Percentiles rank a stretch among this genome's conserved stretches.
Conservation (phyloP, 2,113 vertebrate genomes). For the Dunckerocampus dactyliophorus region DNA sequence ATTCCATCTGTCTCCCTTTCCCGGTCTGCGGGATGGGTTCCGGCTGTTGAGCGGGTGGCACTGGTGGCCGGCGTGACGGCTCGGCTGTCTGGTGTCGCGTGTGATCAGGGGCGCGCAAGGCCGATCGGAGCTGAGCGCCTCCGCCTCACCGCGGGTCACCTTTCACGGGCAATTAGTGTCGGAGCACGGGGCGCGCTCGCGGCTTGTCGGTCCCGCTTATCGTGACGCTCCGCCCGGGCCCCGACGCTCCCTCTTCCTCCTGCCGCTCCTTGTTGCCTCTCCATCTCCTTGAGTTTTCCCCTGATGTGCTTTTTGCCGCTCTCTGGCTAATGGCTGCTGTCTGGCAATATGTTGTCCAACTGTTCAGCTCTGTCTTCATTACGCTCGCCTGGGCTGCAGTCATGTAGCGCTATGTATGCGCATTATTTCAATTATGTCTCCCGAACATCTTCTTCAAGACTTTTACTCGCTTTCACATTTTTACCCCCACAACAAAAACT, state of each 20-base stretch:
- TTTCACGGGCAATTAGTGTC: conserved; percentile 99
- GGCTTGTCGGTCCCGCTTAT: conserved; percentile 94
- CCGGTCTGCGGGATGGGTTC: conserved; percentile 60
- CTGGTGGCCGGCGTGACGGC: conserved; percentile 79
- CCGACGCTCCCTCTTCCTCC: conserved; percentile 46
- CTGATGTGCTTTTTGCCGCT: conserved; percentile 63
- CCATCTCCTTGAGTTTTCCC: conserved; percentile 59
- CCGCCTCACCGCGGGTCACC: conserved; percentile 95
- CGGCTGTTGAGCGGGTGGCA: conserved; percentile 71
- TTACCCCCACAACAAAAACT: neutral
- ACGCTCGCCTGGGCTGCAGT: conserved; percentile 43
- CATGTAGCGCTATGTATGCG: conserved; percentile 22
- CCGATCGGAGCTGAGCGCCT: conserved; percentile 89
- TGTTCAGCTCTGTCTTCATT: conserved; percentile 53
- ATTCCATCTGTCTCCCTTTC: conserved; percentile 22
- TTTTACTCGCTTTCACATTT: neutral
- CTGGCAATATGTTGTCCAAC: conserved; percentile 60
- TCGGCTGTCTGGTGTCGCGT: conserved; percentile 93
- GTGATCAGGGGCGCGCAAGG: conserved; percentile 75
- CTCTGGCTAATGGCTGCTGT: conserved; percentile 59
- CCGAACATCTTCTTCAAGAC: neutral
- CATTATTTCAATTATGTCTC: conserved; percentile 21
- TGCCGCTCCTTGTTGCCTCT: conserved; percentile 56
- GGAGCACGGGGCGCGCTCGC: conserved; percentile 86
- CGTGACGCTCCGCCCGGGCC: conserved; percentile 67